These are phyloP conservation scores for Propsilocerus akamusi DNA, from an alignment of 1,140 invertebrate genomes.

Conservation along the genomic window DNA sequence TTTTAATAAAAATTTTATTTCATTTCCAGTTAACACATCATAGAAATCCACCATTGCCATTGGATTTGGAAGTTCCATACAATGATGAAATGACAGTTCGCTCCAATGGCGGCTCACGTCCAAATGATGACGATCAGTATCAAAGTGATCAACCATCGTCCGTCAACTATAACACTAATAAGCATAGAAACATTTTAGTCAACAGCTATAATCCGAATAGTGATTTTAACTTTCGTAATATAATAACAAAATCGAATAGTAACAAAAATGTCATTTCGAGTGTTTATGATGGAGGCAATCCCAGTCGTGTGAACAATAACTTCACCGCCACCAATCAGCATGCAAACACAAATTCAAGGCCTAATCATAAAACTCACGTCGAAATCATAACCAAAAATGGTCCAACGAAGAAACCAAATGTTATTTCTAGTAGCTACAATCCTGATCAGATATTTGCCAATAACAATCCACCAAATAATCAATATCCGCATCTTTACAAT, in stretches of 20 bases:
- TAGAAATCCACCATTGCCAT: slow-evolving; percentile 35
- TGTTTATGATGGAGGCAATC: slow-evolving; percentile 5
- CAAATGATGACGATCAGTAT: slow-evolving; percentile 10
- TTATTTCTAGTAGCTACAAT: slow-evolving; percentile 25
- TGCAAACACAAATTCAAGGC: slow-evolving; percentile 26
- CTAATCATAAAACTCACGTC: slow-evolving; percentile 38
- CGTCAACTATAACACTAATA: slow-evolving; percentile 14
- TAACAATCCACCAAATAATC: slow-evolving; percentile 5
- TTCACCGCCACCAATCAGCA: slow-evolving; percentile 23
- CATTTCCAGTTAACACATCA: slow-evolving; percentile 28
- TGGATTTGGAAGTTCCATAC: slow-evolving; percentile 38
- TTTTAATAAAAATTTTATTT: no score
- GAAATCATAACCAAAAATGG: slow-evolving; percentile 38
- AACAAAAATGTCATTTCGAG: slow-evolving; percentile 15
- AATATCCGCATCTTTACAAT: background rate
- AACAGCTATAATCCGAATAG: slow-evolving; percentile 21
- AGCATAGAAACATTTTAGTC: slow-evolving; percentile 23
- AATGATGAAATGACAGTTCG: slow-evolving; percentile 31
- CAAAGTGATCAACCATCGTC: background rate
- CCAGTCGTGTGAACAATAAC: slow-evolving; percentile 22
- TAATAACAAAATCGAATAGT: slow-evolving; percentile 10
- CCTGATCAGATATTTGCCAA: slow-evolving; percentile 21
- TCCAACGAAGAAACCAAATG: slow-evolving; percentile 27
- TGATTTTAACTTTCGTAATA: slow-evolving; percentile 8
- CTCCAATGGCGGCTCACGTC: background rate